Conservation (phyloP, 1,140 invertebrate species). For the Arctopsyche grandis region DNA sequence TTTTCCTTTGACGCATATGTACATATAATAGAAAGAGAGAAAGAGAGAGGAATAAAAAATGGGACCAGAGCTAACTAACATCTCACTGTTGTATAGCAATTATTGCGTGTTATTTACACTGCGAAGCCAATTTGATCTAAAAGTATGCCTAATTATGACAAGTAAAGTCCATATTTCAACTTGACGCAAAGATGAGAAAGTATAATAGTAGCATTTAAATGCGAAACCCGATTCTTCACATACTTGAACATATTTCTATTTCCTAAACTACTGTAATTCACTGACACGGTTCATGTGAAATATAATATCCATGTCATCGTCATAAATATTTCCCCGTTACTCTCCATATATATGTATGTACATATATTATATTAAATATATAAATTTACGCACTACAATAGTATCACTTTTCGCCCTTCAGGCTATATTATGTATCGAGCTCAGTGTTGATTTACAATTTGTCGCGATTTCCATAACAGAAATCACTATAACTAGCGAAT, state of each 20-base stretch:
- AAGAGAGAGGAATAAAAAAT: neutral
- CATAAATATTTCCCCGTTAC: too few species aligned
- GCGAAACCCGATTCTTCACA: too few species aligned
- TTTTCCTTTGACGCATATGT: neutral
- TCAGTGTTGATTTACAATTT: constrained; percentile 31
- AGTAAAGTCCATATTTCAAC: constrained; percentile 10
- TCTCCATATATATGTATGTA: neutral
- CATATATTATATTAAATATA: neutral
- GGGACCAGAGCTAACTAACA: neutral
- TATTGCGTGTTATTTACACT: constrained; percentile 13
- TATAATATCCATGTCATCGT: too few species aligned
- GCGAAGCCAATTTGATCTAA: neutral
- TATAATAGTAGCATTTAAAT: neutral
- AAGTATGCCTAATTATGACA: constrained; percentile 3
- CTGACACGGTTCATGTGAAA: too few species aligned
- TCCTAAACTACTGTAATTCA: too few species aligned
- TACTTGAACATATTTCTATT: too few species aligned
- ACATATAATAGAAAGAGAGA: too few species aligned
- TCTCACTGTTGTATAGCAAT: neutral
- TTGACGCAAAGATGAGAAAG: constrained; percentile 13
- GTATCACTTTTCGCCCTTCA: constrained; percentile 28
- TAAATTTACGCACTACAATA: neutral
- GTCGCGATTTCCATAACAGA: constrained; percentile 6
- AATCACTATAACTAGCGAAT: neutral
- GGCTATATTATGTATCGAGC: constrained; percentile 15